Conservation (phyloP, 2,888 invertebrate genomes). For the Drosophila sordidula region DNA sequence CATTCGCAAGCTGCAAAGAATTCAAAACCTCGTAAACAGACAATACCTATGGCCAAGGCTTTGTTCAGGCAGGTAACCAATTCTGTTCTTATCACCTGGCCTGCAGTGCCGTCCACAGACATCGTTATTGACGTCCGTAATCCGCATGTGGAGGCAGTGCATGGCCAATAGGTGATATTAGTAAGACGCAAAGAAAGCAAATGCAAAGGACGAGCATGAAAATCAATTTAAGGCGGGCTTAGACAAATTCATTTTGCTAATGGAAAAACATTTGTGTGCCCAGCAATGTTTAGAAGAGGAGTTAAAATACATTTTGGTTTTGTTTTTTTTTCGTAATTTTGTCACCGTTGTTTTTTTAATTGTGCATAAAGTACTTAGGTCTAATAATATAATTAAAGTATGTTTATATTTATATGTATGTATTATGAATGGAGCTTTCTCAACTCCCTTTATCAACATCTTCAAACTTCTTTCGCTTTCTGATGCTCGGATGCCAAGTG, state of each 20-base stretch:
- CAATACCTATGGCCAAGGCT: neutral
- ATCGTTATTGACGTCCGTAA: constrained; percentile 33
- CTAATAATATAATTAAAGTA: constrained; percentile 81
- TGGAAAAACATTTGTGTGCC: constrained; percentile 5
- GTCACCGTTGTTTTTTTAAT: constrained; percentile 85
- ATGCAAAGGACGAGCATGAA: constrained; percentile 9
- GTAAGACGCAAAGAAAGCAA: constrained; percentile 17
- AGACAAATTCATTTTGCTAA: constrained; percentile 13
- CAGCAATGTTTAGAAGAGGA: too few relatives aligned
- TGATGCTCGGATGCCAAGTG: constrained; percentile 59
- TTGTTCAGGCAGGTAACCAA: neutral
- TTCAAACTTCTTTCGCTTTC: constrained; percentile 33
- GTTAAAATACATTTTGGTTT: neutral
- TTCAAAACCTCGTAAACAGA: neutral
- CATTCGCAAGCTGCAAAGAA: neutral
- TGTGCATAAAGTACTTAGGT: constrained; percentile 83
- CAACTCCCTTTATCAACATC: constrained; percentile 61
- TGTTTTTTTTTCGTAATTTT: constrained; percentile 82
- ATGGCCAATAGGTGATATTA: constrained; percentile 18
- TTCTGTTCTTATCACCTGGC: constrained; percentile 32
- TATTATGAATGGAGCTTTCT: constrained; percentile 72
- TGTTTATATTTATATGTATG: constrained; percentile 67
- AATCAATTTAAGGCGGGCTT: constrained; percentile 32
- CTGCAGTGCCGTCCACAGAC: constrained; percentile 24
- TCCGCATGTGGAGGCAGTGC: constrained; percentile 13